These are phyloP conservation scores for Chirona hameri DNA, from an alignment of 2,888 invertebrate genomes.

Conservation along the genomic window DNA sequence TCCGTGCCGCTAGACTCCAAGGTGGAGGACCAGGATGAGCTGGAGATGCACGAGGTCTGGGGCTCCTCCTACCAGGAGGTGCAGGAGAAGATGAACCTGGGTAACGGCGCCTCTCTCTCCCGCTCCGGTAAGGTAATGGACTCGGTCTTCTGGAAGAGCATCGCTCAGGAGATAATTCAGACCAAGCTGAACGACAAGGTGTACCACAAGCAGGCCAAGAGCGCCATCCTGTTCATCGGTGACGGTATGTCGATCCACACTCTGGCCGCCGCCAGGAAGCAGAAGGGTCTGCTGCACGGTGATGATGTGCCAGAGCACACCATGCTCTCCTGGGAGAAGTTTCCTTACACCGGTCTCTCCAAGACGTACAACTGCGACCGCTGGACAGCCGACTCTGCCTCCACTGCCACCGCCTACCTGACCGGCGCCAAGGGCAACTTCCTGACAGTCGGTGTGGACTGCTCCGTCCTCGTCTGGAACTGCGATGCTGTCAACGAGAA, in stretches of 20 bases:
- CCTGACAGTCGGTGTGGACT: background rate
- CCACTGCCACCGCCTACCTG: slow-evolving; percentile 1
- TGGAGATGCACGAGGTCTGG: slow-evolving; percentile 3
- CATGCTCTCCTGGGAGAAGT: slow-evolving; percentile 8
- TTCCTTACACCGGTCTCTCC: background rate
- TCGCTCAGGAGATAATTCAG: background rate
- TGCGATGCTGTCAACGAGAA: slow-evolving; percentile 14
- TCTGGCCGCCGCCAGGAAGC: background rate
- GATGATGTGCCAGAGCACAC: slow-evolving; percentile 6
- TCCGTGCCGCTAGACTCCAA: background rate
- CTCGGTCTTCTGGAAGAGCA: background rate
- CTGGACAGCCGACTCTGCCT: slow-evolving; percentile 1
- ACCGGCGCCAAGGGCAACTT: slow-evolving; percentile 7
- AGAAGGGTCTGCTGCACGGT: slow-evolving; percentile 6
- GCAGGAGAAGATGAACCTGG: slow-evolving; percentile 2
- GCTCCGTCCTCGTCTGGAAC: slow-evolving; percentile 6
- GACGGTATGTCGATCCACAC: slow-evolving; percentile 10
- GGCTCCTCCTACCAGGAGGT: slow-evolving; percentile 10
- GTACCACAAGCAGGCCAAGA: slow-evolving; percentile 11
- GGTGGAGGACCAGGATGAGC: slow-evolving; percentile 5
- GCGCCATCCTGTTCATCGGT: slow-evolving; percentile 7
- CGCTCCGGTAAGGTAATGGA: background rate
- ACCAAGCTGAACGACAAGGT: slow-evolving; percentile 14
- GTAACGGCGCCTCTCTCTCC: background rate
- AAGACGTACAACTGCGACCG: slow-evolving; percentile 14